Conservation (phyloP, 2,113 vertebrate species). For the Oncorhynchus masou region DNA sequence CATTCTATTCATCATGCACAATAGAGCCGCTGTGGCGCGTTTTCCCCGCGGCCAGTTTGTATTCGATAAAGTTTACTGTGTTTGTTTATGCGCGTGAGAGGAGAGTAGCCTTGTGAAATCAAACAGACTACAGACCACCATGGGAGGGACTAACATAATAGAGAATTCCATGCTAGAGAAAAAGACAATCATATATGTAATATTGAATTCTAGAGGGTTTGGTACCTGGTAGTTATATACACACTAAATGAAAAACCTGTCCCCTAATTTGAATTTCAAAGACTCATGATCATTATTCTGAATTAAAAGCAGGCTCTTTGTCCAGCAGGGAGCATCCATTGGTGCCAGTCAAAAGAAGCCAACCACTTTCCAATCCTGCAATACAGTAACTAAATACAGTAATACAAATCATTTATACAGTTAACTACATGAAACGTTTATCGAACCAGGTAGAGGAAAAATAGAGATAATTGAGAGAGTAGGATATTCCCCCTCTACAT, state of each 20-base stretch:
- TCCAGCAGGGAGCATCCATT: too few relatives aligned
- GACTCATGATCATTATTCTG: conserved; percentile 11
- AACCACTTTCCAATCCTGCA: background rate
- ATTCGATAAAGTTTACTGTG: conserved; percentile 44
- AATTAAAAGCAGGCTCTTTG: too few relatives aligned
- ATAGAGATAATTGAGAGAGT: background rate
- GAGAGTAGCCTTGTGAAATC: background rate
- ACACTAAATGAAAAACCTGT: conserved; percentile 30
- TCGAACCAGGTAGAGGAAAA: background rate
- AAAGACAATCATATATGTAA: background rate
- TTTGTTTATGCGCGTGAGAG: background rate
- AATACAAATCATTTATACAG: too few relatives aligned
- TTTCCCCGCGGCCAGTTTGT: conserved; percentile 59
- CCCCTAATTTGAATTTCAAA: conserved; percentile 55
- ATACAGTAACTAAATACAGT: too few relatives aligned
- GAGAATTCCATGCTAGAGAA: background rate
- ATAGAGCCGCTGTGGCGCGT: conserved; percentile 28
- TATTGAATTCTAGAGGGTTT: background rate
- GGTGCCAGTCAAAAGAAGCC: too few relatives aligned
- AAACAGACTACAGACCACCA: background rate
- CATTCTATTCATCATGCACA: conserved; percentile 43
- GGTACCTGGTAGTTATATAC: conserved; percentile 21
- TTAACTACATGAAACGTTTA: too few relatives aligned
- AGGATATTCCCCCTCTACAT: conserved; percentile 10
- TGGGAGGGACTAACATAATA: background rate